Base-by-base conservation (phyloP, 2,888 invertebrate genomes). In the Sympetrum striolatum region DNA sequence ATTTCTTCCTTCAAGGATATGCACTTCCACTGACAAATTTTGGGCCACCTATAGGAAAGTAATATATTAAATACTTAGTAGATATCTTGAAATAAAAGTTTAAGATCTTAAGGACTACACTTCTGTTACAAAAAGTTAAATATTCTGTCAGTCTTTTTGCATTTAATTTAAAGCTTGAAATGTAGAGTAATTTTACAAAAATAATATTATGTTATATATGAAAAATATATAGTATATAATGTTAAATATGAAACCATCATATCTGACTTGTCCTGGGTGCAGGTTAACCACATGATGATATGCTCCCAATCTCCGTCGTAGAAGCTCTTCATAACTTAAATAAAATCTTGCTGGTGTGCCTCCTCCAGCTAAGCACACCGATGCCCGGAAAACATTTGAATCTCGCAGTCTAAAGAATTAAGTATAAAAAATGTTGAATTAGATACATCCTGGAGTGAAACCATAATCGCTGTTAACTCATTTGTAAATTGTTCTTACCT, bases 1-100 rank as follows among this genome's bases (percentile, higher is more conserved):
- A 92, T 95, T 95, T 91, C 95, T 94, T 1, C 95, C 94, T 93
- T 97, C 97, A 91, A 95, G 94, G 91, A 97, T 95, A 91, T 95
- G 94, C 2, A 96, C 96, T 37, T 95, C 95, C 86, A 97, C 96
- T 44, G 95, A 94, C 81, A 97, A 94, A 92, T 96, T 95, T 90
- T 95, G 95, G n/a, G 97, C 96, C 6, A 95, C 93, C 93, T 94
- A 22, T 6, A 44, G 53, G 12, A 25, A 22, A 44, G 22, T 2
- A 1, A 37, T n/a, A 37, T 6, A 0, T 53, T 18, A 53, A n/a
- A n/a, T n/a, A n/a, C n/a, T n/a, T n/a, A n/a, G n/a, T n/a, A n/a
- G n/a, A 37, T 4, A 31, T 73, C 14, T 31, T 73, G 5, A 4
- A 73, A 2, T 2, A 31, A 73, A 8, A 0, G 31, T 25, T 64